A percentile compares a stretch with the other conserved stretches of the same genome.
Evolutionary conservation across 2,797 vertebrate species (phyloP).

Genomic region (Adrianichthys oophorus): DNA sequence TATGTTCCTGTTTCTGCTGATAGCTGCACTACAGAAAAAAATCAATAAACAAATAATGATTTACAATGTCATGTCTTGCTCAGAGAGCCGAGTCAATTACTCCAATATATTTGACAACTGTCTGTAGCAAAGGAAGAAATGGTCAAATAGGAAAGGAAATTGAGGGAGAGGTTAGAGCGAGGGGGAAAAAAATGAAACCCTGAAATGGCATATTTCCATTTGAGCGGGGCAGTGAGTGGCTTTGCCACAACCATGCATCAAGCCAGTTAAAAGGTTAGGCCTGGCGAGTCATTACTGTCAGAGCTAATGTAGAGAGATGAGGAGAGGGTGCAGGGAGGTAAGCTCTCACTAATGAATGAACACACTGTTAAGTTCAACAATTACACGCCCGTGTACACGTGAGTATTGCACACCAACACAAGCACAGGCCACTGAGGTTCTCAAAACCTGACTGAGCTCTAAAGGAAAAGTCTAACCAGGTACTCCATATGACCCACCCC

Average conservation of each 20-base stretch:
- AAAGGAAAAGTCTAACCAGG: slow-evolving; percentile 32
- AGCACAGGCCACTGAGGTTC: slow-evolving; percentile 40
- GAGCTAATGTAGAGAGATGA: slow-evolving; percentile 78
- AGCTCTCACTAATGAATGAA: slow-evolving; percentile 74
- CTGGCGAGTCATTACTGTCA: slow-evolving; percentile 77
- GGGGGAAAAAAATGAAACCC: slow-evolving; percentile 25
- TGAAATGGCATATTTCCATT: slow-evolving; percentile 72
- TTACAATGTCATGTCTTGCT: background rate
- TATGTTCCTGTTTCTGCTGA: slow-evolving; percentile 2
- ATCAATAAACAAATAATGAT: background rate
- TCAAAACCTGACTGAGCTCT: slow-evolving; percentile 37
- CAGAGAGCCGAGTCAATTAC: slow-evolving; percentile 13
- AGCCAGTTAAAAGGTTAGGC: slow-evolving; percentile 74
- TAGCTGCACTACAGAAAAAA: background rate
- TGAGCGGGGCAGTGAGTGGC: slow-evolving; percentile 59
- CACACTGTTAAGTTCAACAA: slow-evolving; percentile 75
- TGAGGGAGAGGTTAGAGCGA: slow-evolving; percentile 4
- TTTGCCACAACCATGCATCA: slow-evolving; percentile 75
- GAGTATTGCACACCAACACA: slow-evolving; percentile 69
- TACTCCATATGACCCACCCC: slow-evolving; percentile 10
- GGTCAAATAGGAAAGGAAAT: slow-evolving; percentile 21
- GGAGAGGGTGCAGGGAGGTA: slow-evolving; percentile 68
- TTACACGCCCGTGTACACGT: slow-evolving; percentile 73
- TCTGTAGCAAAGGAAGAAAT: slow-evolving; percentile 24
- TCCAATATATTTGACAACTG: slow-evolving; percentile 14